Conservation (phyloP, 2,113 vertebrate species). For the Pseudopodoces humilis region DNA sequence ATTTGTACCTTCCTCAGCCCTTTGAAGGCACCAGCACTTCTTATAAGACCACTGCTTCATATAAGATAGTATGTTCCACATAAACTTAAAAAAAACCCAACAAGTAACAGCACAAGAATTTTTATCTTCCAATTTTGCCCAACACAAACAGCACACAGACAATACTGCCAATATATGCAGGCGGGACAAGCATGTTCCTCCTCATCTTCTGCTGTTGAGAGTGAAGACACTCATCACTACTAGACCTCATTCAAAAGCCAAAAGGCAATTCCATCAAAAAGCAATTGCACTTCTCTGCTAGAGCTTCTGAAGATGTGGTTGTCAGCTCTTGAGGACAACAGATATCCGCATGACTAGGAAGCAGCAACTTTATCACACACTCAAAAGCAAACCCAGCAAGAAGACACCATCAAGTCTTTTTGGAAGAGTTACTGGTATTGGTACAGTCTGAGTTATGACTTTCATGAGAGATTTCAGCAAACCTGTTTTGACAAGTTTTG, state of each 20-base stretch:
- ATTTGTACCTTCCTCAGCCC: background rate
- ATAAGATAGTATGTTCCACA: background rate
- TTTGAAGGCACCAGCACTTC: background rate
- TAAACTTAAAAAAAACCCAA: rapidly evolving
- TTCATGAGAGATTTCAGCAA: background rate
- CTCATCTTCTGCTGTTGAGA: background rate
- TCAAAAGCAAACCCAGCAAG: background rate
- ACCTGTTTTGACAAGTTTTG: background rate
- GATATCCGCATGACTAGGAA: rapidly evolving
- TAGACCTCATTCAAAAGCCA: background rate
- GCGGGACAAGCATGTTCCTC: background rate
- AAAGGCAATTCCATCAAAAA: background rate
- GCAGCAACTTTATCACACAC: background rate
- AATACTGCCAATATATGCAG: background rate
- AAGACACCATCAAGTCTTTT: background rate
- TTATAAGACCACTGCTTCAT: rapidly evolving
- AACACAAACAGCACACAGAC: background rate
- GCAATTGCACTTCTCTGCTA: background rate
- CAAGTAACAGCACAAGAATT: background rate
- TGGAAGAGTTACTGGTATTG: background rate
- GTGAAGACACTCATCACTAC: background rate
- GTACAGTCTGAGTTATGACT: background rate
- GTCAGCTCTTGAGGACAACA: background rate
- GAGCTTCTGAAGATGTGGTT: background rate
- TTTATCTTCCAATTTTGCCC: background rate